phyloP scores from a whole-genome alignment of 2,113 vertebrate species.

The Heliornis fulica region DNA sequence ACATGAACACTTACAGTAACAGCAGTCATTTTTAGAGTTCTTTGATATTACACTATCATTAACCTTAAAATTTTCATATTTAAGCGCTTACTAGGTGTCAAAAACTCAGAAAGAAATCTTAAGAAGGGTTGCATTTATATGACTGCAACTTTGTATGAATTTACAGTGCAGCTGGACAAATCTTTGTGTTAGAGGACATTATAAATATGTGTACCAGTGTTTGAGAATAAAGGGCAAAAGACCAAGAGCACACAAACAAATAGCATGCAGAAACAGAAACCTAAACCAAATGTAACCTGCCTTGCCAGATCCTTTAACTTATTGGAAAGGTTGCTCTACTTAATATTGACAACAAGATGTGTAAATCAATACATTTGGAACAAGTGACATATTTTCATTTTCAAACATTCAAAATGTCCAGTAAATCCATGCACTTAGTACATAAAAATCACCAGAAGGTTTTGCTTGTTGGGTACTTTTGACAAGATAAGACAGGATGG shows the following conservation, averaged over 20 bases:
- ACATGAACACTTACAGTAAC: neutral
- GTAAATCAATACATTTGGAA: constrained; percentile 96
- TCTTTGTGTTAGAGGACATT: neutral
- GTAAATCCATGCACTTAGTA: constrained; percentile 91
- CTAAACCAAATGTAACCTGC: constrained; percentile 80
- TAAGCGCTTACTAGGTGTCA: neutral
- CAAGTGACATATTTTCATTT: constrained; percentile 99
- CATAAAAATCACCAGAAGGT: constrained; percentile 75
- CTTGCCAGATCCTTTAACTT: constrained; percentile 90
- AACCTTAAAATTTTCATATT: neutral
- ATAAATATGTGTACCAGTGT: constrained; percentile 31
- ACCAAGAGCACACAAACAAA: constrained; percentile 37
- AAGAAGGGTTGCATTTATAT: neutral
- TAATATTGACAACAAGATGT: constrained; percentile 95
- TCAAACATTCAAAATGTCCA: constrained; percentile 92
- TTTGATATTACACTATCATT: neutral
- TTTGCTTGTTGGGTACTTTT: constrained; percentile 59
- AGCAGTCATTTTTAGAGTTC: neutral
- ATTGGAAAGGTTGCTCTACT: constrained; percentile 93
- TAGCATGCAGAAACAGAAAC: constrained; percentile 71
- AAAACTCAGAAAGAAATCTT: no score
- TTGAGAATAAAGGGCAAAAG: constrained; percentile 49
- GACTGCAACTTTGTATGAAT: neutral
- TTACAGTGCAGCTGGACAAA: neutral
- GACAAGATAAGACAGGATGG: constrained; percentile 34